phyloP scores from a whole-genome alignment of 2,113 vertebrate species.

The Castor canadensis region DNA sequence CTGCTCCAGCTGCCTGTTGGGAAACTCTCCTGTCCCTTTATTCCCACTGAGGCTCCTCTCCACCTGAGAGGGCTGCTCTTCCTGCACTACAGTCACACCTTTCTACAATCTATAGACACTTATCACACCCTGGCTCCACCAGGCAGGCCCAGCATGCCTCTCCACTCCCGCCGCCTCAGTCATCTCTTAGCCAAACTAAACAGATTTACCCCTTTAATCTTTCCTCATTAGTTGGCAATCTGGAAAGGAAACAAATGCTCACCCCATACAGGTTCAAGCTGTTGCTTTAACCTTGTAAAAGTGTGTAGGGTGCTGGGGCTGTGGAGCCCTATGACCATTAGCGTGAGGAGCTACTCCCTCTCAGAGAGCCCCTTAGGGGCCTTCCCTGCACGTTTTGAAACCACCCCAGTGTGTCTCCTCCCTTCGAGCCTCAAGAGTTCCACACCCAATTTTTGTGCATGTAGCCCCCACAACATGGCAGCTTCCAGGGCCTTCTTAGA shows the following conservation, averaged over 20 bases:
- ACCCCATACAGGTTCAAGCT: conserved; percentile 82
- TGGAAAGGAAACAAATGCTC: conserved; percentile 82
- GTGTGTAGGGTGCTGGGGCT: conserved; percentile 68
- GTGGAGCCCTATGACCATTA: conserved; percentile 62
- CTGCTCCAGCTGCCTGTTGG: neutral
- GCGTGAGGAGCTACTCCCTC: conserved; percentile 51
- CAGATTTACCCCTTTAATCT: conserved; percentile 82
- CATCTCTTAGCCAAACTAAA: conserved; percentile 81
- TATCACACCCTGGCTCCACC: conserved; percentile 66
- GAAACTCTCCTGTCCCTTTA: neutral
- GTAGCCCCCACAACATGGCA: neutral
- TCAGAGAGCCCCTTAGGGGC: neutral
- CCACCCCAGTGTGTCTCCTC: conserved; percentile 9
- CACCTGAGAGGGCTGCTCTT: conserved; percentile 35
- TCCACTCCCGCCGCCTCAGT: conserved; percentile 71
- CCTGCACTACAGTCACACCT: conserved; percentile 37
- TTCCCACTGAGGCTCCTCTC: neutral
- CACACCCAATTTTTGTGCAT: neutral
- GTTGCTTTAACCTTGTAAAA: conserved; percentile 83
- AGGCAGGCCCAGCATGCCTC: conserved; percentile 73
- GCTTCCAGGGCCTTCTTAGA: neutral
- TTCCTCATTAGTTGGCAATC: conserved; percentile 83
- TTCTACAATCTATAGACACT: conserved; percentile 72
- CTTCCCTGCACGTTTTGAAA: neutral
- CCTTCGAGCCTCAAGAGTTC: conserved; percentile 24